Base-by-base conservation (phyloP, 2,888 invertebrate species). In the Luperina testacea region DNA sequence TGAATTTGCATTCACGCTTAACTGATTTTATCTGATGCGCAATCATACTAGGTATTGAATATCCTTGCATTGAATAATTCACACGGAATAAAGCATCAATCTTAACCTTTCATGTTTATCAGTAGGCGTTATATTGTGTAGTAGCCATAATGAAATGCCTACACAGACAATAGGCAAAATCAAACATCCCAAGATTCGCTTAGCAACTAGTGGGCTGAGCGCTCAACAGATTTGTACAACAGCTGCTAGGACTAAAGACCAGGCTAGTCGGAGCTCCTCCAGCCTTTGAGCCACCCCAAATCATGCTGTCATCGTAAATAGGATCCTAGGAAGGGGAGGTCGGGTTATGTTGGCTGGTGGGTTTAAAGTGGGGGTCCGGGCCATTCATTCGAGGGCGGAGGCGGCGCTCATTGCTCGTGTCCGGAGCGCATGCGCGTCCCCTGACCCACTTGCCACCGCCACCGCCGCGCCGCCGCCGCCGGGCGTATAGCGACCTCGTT, bases 351-450 rank as follows among this genome's bases (percentile, higher is more conserved):
- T 93, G 94, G 95, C 83, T 74, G 80, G 86, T 82, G 61, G 74
- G 80, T 87, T 86, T 83, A 86, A 88, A 90, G 92, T 92, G 92
- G 93, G 94, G 94, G 93, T 94, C 94, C 90, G 90, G 90, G 93
- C 94, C 94, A 94, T 95, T 95, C 95, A 95, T 94, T 94, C 90
- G 91, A 92, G 94, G 93, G 93, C 93, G 95, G 95, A 96, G 96
- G 95, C 95, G 95, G 95, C 91, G 94, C 94, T 96, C 95, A 96
- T 96, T 96, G 96, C 94, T 89, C 89, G 94, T 92, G 95, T 96
- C 96, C 95, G 95, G 95, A 94, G 85, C 82, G 96, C 96, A 94
- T 95, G 96, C 96, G 96, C 95, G 95, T 93, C 93, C 94, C 91
- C 94, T 96, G 96, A 96, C 96, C 96, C 95, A 96, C 92, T 95